phyloP scores from a whole-genome alignment of 2,888 invertebrate genomes.

The Apodemia duryi region DNA sequence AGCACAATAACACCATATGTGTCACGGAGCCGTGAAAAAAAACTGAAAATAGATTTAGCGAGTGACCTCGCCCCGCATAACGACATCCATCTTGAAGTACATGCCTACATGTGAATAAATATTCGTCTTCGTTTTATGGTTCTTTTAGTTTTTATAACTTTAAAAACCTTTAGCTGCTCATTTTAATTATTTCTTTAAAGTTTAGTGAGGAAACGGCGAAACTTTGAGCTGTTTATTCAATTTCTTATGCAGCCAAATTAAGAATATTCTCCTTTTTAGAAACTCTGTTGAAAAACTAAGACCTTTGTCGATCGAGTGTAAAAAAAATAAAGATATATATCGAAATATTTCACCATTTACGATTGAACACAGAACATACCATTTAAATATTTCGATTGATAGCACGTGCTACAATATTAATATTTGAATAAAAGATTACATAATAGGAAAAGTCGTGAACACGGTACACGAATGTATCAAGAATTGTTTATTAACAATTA shows the following conservation, averaged over 20 bases:
- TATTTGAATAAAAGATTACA: constrained; percentile 38
- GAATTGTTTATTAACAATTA: constrained; percentile 43
- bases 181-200: background rate
- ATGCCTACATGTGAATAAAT: constrained; percentile 43
- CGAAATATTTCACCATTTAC: too few relatives aligned
- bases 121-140: constrained; percentile 26
- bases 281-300: too few relatives aligned
- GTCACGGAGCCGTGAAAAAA: constrained; percentile 40
- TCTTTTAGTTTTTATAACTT: constrained; percentile 11
- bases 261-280: too few relatives aligned
- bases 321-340: too few relatives aligned
- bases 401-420: constrained; percentile 26
- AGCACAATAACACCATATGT: constrained; percentile 42
- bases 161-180: background rate
- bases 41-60: constrained; percentile 43
- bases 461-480: constrained; percentile 42
- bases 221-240: background rate
- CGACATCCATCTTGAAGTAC: constrained; percentile 33
- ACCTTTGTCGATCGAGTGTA: too few relatives aligned
- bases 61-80: constrained; percentile 43
- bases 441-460: constrained; percentile 44
- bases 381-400: constrained; percentile 6
- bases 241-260: background rate
- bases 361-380: too few relatives aligned
- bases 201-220: background rate